These are phyloP conservation scores for Upupa epops DNA, from an alignment of 2,113 vertebrate genomes.

Conservation along the genomic window DNA sequence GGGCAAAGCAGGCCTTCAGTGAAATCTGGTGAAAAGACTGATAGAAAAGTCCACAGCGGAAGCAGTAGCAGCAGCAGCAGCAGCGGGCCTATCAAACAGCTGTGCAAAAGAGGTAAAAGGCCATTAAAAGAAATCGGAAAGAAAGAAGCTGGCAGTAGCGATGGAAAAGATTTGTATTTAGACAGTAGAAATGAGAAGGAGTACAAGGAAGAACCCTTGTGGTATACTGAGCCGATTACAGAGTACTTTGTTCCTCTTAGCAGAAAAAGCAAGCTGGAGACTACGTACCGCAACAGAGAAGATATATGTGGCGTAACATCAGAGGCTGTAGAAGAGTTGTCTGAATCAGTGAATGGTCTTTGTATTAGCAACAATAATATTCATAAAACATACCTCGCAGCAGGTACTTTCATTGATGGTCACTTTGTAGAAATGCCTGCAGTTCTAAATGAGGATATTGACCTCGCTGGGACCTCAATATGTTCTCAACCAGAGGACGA, in stretches of 20 bases:
- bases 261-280: conserved; percentile 95
- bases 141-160: conserved; percentile 80
- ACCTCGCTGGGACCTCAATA: conserved; percentile 88
- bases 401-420: conserved; percentile 96
- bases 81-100: conserved; percentile 79
- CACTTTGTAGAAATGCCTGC: conserved; percentile 97
- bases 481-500: conserved; percentile 94
- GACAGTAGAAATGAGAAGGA: conserved; percentile 86
- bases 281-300: conserved; percentile 88
- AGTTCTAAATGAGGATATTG: conserved; percentile 85
- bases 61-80: conserved; percentile 79
- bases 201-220: conserved; percentile 96
- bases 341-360: conserved; percentile 89
- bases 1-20: conserved; percentile 84
- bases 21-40: conserved; percentile 82
- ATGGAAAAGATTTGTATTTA: conserved; percentile 78
- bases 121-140: conserved; percentile 83
- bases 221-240: conserved; percentile 97
- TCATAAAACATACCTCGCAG: conserved; percentile 92
- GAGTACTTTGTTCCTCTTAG: conserved; percentile 94
- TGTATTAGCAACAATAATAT: conserved; percentile 85
- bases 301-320: conserved; percentile 76
- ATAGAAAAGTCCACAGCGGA: conserved; percentile 75
- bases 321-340: conserved; percentile 81
- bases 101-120: conserved; percentile 90